Conservation (phyloP, 2,888 invertebrate species). For the Caenorhabditis sp. region DNA sequence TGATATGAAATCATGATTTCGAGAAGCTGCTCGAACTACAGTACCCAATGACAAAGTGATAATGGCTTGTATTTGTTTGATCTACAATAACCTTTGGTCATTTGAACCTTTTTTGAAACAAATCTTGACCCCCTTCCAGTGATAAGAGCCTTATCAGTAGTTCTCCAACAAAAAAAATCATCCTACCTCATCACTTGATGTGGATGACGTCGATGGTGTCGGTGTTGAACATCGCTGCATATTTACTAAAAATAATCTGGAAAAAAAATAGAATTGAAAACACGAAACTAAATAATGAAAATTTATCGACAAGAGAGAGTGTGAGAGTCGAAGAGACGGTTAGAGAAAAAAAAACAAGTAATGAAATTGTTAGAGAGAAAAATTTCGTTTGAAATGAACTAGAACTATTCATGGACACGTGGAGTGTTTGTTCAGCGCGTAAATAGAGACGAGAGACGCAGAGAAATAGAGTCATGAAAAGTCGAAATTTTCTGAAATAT, state of each 20-base stretch:
- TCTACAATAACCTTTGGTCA: background rate
- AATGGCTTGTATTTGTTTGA: too few species aligned
- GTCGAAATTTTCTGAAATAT: too few species aligned
- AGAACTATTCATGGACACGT: background rate
- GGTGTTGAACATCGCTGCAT: slow-evolving; percentile 24
- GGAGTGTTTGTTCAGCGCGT: too few species aligned
- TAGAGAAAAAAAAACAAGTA: background rate
- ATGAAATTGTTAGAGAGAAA: background rate
- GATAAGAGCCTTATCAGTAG: background rate
- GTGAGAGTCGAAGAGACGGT: background rate
- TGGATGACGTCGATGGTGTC: slow-evolving; percentile 36
- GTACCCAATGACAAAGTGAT: too few species aligned
- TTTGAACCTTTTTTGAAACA: background rate
- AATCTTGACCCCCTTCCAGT: background rate
- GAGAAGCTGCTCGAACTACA: too few species aligned
- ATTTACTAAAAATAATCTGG: background rate
- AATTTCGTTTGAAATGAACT: background rate
- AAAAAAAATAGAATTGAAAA: background rate
- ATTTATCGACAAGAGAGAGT: background rate
- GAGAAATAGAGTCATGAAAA: too few species aligned
- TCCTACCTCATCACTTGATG: slow-evolving; percentile 29
- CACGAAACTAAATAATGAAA: background rate
- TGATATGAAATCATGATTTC: too few species aligned
- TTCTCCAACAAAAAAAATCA: background rate
- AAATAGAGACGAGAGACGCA: too few species aligned